Base-by-base conservation (phyloP, 2,797 vertebrate genomes). In the Semotilus atromaculatus region DNA sequence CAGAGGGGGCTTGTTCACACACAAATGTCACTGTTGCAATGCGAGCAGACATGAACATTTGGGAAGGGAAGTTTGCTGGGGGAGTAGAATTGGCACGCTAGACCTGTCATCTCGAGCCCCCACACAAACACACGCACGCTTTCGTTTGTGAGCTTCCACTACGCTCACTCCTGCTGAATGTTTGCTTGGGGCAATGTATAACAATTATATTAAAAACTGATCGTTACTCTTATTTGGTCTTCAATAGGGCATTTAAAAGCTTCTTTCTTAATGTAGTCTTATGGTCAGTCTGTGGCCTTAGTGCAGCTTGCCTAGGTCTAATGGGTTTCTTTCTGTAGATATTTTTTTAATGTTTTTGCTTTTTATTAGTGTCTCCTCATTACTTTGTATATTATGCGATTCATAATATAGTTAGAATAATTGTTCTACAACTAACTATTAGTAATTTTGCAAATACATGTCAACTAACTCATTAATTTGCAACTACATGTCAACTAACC, bases 251-350 rank as follows among this genome's bases (percentile, higher is more conserved):
- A 38, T 74, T 74, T 74, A 60, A 64, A 48, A 73, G 40, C 70
- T 74, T 36, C 43, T 36, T 73, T 75, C 31, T 74, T 82, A 82
- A 75, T 75, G 58, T 66, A 75, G 71, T 66, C 58, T 75, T 66
- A 48, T 38, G n/a, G 40, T 45, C 29, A 34, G 70, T 29, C 40
- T 23, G 26, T 79, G 58, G 60, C 40, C 10, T 23, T 31, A 66
- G 60, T 62, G 40, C 14, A 82, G 29, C 71, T 48, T 45, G 13
- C 29, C 43, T 58, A n/a, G 18, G 40, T 48, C 51, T 71, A 73
- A 82, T 82, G 40, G 81, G 19, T 62, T 82, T 82, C 29, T 62
- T 82, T 82, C 29, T 26, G 26, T 36, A 43, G 38, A 51, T 43
- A 34, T 48, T 68, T 45, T 68, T 45, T 31, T 60, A 9, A 72